A percentile compares a stretch with the other conserved stretches of the same genome.
Evolutionary conservation across 2,113 vertebrate genomes (phyloP).

Genomic region (Ornithorhynchus anatinus): DNA sequence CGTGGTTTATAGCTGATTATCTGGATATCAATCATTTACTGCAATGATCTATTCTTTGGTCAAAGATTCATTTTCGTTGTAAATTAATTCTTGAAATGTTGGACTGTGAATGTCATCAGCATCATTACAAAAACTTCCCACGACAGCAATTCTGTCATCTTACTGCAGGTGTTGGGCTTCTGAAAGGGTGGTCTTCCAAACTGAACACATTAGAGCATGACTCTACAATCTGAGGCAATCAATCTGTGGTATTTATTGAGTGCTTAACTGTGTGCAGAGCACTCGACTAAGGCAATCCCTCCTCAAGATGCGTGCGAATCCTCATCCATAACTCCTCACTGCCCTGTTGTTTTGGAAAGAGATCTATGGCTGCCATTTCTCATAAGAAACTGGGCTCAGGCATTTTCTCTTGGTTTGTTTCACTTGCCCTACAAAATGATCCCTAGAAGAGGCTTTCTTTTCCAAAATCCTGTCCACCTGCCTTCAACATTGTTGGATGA

Average conservation of each 20-base stretch:
- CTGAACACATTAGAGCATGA: slow-evolving; percentile 52
- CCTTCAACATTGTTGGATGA: too few species aligned
- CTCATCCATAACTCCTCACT: neutral
- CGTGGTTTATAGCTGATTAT: slow-evolving; percentile 47
- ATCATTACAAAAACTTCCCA: slow-evolving; percentile 26
- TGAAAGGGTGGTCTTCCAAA: slow-evolving; percentile 26
- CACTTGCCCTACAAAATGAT: too few species aligned
- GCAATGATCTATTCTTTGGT: slow-evolving; percentile 36
- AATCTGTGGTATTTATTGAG: neutral
- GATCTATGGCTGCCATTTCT: slow-evolving; percentile 43
- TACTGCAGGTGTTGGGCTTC: slow-evolving; percentile 33
- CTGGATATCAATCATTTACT: slow-evolving; percentile 21
- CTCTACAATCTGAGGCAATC: slow-evolving; percentile 13
- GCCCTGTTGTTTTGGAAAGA: slow-evolving; percentile 10
- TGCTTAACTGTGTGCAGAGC: neutral
- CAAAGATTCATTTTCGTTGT: slow-evolving; percentile 49
- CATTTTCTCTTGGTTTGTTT: neutral
- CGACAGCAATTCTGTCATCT: slow-evolving; percentile 9
- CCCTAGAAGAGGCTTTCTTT: too few species aligned
- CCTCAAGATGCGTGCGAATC: neutral
- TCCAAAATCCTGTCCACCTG: too few species aligned
- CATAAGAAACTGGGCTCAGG: slow-evolving; percentile 13
- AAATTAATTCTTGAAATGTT: slow-evolving; percentile 55
- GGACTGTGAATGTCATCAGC: slow-evolving; percentile 43
- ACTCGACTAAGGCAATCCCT: too few species aligned